A percentile compares a stretch with the other conserved stretches of the same genome.
Conservation (phyloP, 2,113 vertebrate species). For the Nycticebus coucang region DNA sequence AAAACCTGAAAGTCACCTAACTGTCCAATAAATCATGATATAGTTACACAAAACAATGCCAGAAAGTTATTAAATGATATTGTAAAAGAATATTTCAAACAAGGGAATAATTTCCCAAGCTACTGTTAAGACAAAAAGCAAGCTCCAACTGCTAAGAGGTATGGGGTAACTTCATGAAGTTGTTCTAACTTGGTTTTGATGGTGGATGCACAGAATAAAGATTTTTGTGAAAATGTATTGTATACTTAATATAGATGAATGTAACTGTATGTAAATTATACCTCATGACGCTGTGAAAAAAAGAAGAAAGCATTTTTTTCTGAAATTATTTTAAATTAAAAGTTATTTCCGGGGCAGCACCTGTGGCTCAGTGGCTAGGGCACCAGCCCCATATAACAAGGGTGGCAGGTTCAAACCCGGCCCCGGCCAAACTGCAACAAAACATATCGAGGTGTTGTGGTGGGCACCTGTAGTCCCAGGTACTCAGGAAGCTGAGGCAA, state of each 20-base stretch:
- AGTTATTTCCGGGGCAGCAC: neutral
- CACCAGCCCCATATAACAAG: no score
- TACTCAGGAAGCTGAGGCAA: no score
- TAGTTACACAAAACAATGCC: conserved; percentile 22
- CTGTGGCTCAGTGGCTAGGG: no score
- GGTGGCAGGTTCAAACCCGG: no score
- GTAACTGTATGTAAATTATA: conserved; percentile 37
- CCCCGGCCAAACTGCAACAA: no score
- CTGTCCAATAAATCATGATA: neutral
- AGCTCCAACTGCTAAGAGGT: neutral
- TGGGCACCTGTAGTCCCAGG: no score
- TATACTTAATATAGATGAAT: conserved; percentile 8
- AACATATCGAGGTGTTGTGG: no score
- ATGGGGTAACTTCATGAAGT: neutral
- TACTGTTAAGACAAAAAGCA: conserved; percentile 18
- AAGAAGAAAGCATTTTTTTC: neutral
- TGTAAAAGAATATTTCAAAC: conserved; percentile 1
- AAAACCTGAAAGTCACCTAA: conserved; percentile 25
- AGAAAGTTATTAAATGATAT: neutral
- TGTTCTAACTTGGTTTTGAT: conserved; percentile 16
- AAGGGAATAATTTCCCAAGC: neutral
- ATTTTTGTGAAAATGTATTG: conserved; percentile 39
- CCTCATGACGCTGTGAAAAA: neutral
- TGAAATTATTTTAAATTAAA: conserved; percentile 42
- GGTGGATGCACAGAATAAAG: neutral